Evolutionary conservation across 1,140 invertebrate genomes (phyloP).

Genomic region (Panagrolaimus sp.): DNA sequence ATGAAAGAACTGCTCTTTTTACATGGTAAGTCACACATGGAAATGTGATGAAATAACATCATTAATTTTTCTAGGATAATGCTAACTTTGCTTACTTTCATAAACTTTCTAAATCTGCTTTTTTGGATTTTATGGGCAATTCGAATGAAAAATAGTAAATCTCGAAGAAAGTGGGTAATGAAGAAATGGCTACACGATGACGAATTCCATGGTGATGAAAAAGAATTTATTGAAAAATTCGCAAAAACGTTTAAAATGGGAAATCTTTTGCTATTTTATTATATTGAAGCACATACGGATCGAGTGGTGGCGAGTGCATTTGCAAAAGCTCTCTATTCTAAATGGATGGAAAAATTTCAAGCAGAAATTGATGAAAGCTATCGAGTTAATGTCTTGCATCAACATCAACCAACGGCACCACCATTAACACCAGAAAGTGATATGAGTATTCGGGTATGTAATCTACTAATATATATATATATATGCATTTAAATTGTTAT

Average conservation of each 20-base stretch:
- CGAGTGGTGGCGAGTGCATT: slow-evolving; percentile 28
- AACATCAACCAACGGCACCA: too few relatives aligned
- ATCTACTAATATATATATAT: too few relatives aligned
- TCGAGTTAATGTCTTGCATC: too few relatives aligned
- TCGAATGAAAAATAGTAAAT: slow-evolving; percentile 20
- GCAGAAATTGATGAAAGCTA: too few relatives aligned
- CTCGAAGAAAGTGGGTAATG: neutral
- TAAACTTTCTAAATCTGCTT: slow-evolving; percentile 17
- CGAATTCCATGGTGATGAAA: neutral
- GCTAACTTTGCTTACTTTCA: slow-evolving; percentile 23
- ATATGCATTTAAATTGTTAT: too few relatives aligned
- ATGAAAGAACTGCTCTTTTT: slow-evolving; percentile 11
- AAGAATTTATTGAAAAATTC: slow-evolving; percentile 21
- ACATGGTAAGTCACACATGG: too few relatives aligned
- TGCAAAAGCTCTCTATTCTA: neutral
- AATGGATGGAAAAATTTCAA: too few relatives aligned
- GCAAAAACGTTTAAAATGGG: slow-evolving; percentile 22
- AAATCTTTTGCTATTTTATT: slow-evolving; percentile 29
- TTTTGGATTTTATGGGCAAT: slow-evolving; percentile 27
- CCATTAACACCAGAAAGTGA: too few relatives aligned
- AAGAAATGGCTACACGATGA: too few relatives aligned
- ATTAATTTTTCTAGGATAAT: slow-evolving; percentile 19
- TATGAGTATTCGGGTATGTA: too few relatives aligned
- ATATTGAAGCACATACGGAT: slow-evolving; percentile 33
- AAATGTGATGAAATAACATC: too few relatives aligned